Conservation (phyloP, 2,797 vertebrate genomes). For the Cossypha polioptera region DNA sequence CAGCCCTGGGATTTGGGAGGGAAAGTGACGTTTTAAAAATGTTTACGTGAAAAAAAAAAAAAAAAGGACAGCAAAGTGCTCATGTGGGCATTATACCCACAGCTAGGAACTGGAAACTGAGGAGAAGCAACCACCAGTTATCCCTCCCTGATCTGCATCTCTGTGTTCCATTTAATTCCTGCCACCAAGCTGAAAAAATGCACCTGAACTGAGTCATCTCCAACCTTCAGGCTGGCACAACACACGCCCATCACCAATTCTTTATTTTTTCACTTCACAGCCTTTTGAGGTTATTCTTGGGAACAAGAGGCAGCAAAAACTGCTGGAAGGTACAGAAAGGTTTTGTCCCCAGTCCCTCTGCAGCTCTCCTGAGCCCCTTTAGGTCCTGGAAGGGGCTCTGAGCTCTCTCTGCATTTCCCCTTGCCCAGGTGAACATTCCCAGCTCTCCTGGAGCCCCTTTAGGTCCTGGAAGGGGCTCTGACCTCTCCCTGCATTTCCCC, state of each 20-base stretch:
- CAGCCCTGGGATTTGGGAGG: background rate
- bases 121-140: background rate
- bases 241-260: background rate
- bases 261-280: fast-evolving
- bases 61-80: background rate
- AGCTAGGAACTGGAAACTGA: background rate
- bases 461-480: background rate
- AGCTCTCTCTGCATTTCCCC: background rate
- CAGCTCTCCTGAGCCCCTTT: background rate
- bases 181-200: background rate
- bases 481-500: background rate
- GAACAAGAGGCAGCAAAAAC: background rate
- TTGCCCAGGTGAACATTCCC: background rate
- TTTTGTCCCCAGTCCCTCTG: background rate
- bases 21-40: background rate
- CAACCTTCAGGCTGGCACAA: background rate
- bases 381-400: background rate
- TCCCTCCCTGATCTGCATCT: background rate
- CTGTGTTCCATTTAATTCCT: background rate
- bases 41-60: background rate
- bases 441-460: background rate
- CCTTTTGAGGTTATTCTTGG: background rate
- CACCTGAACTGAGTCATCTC: background rate
- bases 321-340: background rate
- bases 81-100: fast-evolving